phyloP scores from a whole-genome alignment of 2,113 vertebrate genomes.

The Cynocephalus volans region DNA sequence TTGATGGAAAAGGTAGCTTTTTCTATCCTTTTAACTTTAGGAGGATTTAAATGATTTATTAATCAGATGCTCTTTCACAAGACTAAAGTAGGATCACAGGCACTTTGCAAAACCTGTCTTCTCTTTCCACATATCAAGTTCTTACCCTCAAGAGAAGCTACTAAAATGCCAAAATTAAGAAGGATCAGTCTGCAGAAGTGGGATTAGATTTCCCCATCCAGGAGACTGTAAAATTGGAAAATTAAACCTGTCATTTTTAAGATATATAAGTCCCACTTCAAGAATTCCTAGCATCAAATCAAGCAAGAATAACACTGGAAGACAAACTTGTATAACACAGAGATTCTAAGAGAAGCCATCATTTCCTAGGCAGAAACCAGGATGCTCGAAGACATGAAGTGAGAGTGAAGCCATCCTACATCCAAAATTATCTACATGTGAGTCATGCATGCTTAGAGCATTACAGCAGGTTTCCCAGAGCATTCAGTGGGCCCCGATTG shows the following conservation, averaged over 20 bases:
- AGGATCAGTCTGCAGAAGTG: not conserved
- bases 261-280: not conserved
- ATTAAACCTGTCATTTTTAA: constrained; percentile 46
- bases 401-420: not conserved
- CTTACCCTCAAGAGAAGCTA: not conserved
- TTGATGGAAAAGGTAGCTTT: not conserved
- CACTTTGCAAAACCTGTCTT: constrained; percentile 23
- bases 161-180: not conserved
- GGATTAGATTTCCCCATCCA: not conserved
- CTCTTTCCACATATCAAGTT: constrained; percentile 26
- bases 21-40: constrained; percentile 53
- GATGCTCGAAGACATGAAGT: not conserved
- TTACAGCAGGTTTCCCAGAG: not conserved
- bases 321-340: not conserved
- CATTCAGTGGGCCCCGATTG: not conserved
- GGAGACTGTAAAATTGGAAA: constrained; percentile 8
- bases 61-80: constrained; percentile 11
- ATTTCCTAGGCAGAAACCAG: constrained; percentile 44
- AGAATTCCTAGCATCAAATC: constrained; percentile 51
- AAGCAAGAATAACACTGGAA: not conserved
- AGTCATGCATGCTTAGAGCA: not conserved
- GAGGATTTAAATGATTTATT: constrained; percentile 51
- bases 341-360: not conserved
- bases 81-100: not conserved
- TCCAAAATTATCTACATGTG: not conserved